Conservation (phyloP, 2,888 invertebrate species). For the Stegophylla sp. region DNA sequence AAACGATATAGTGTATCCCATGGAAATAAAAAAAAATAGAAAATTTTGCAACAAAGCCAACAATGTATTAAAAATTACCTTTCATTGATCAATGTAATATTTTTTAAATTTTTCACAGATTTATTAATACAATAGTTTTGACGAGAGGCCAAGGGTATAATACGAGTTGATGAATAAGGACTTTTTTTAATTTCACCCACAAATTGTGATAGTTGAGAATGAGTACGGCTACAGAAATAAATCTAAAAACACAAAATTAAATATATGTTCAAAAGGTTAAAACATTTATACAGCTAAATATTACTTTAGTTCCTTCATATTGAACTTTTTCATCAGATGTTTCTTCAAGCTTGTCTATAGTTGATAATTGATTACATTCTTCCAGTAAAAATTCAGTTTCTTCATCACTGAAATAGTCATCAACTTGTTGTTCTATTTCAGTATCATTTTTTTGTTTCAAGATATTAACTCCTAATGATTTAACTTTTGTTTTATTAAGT, state of each 20-base stretch:
- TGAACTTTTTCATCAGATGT: conserved; percentile 12
- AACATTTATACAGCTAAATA: neutral
- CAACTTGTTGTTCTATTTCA: conserved; percentile 39
- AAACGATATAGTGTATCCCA: too few relatives aligned
- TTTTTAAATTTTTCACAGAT: conserved; percentile 76
- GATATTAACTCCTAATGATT: conserved; percentile 2
- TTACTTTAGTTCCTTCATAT: conserved; percentile 37
- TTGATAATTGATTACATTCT: conserved; percentile 26
- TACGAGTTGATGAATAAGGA: conserved; percentile 75
- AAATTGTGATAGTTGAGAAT: conserved; percentile 95
- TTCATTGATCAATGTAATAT: conserved; percentile 85
- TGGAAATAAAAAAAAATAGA: too few relatives aligned
- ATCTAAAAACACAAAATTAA: conserved; percentile 70
- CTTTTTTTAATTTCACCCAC: conserved; percentile 90
- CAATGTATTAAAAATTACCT: conserved; percentile 66
- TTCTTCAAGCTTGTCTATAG: conserved; percentile 25
- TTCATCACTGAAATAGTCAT: conserved; percentile 43
- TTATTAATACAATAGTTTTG: conserved; percentile 91
- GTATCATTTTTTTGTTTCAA: conserved; percentile 18
- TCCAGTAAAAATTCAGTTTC: conserved; percentile 44
- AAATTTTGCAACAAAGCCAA: too few relatives aligned
- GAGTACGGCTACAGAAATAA: conserved; percentile 93
- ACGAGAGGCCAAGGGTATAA: conserved; percentile 86
- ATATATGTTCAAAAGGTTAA: neutral
- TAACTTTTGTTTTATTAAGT: conserved; percentile 13